Evolutionary conservation across 2,888 invertebrate genomes (phyloP), one percentile per base, ranked within the genome.

Genomic region (Diplolepis rosae): DNA sequence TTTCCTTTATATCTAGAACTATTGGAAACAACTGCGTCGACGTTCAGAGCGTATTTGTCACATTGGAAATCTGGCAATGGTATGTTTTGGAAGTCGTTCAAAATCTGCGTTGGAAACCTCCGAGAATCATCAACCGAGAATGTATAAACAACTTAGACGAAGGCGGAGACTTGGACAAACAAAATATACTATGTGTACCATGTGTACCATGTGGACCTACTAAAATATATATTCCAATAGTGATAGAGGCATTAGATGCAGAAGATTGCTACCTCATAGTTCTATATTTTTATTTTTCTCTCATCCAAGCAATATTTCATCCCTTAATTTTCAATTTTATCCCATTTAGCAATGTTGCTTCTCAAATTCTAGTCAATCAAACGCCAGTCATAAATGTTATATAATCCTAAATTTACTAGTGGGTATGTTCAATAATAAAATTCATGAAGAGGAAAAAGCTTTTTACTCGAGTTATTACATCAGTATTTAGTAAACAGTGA

Each of bases 131-230:
- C 61, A 32, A 22, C 11, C 61, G 61, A 61, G 61, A 39, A 61
- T 61, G 22, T 61, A 61, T 61, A 61, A 61, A 61, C 61, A 61
- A 61, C 35, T 61, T 61, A 35, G 35, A n/a, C 35, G 35, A 39
- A 35, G 24, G 61, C 35, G 35, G 22, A 35, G 32, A 32, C 54
- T 54, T 28, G 30, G 28, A 27, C 18, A 54, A 54, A 54, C 54
- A 54, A 54, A 54, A 28, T 54, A 54, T 54, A 54, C 54, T 7
- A 22, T 48, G 11, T 48, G 48, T 48, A 45, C 56, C 32, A 56
- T 35, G 56, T 56, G 22, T 18, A 56, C 30, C 30, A 45, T 18
- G 45, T 48, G 48, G 7, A 48, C 11, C 30, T 11, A 30, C 30
- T 35, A 56, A 35, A 56, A 32, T 56, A 30, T 56, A 56, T 56